A percentile compares a stretch with the other conserved stretches of the same genome.
Evolutionary conservation across 2,797 vertebrate species (phyloP).

Genomic region (Periophthalmus magnuspinnatus): DNA sequence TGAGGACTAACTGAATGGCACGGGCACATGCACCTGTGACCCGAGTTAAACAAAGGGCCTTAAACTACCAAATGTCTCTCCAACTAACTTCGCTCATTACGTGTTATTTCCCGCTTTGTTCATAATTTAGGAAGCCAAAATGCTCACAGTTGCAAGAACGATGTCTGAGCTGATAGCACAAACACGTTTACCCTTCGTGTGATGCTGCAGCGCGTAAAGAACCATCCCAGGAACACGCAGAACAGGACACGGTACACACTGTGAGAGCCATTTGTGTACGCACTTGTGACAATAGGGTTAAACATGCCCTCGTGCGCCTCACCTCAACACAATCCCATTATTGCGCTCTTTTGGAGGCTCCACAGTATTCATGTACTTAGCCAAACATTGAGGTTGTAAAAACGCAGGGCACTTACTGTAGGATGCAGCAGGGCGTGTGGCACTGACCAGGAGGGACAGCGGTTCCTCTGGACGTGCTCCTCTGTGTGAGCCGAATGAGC

Average conservation of each 20-base stretch:
- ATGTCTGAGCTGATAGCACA: slow-evolving; percentile 38
- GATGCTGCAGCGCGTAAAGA: slow-evolving; percentile 28
- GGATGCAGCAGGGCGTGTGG: slow-evolving; percentile 44
- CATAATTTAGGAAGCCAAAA: slow-evolving; percentile 31
- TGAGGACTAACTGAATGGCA: not conserved
- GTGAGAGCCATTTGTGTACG: slow-evolving; percentile 17
- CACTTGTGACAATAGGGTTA: slow-evolving; percentile 36
- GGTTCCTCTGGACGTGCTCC: slow-evolving; percentile 58
- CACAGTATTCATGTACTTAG: not conserved
- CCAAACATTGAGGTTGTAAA: not conserved
- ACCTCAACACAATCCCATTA: slow-evolving; percentile 1
- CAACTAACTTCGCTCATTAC: slow-evolving; percentile 1
- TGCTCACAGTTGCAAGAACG: slow-evolving; percentile 60
- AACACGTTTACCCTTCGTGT: slow-evolving; percentile 37
- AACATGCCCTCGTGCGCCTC: slow-evolving; percentile 19
- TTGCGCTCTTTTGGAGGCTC: not conserved
- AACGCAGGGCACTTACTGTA: slow-evolving; percentile 48
- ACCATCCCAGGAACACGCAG: slow-evolving; percentile 11
- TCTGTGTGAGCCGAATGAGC: slow-evolving; percentile 66
- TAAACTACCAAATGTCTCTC: slow-evolving; percentile 9
- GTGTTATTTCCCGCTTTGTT: not conserved
- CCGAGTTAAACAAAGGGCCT: not conserved
- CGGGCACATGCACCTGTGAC: slow-evolving; percentile 12
- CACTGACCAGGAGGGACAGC: slow-evolving; percentile 36
- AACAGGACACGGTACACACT: slow-evolving; percentile 1